Percentiles rank a stretch among this genome's conserved stretches.
Conservation (phyloP, 1,140 invertebrate species). For the Drosophila kohkoa region DNA sequence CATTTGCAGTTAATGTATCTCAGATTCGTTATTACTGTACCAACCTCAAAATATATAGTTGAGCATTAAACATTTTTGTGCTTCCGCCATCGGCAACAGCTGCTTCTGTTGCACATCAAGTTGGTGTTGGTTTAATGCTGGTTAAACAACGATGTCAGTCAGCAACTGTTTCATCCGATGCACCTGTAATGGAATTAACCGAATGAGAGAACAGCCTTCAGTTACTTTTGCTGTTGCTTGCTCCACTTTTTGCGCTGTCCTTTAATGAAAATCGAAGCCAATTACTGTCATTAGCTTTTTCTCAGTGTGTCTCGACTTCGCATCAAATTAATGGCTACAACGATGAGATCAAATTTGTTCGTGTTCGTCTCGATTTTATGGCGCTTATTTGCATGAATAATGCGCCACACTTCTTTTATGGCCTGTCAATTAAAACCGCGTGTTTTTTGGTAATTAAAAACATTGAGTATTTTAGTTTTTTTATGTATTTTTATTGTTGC, state of each 20-base stretch:
- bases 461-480: conserved; percentile 33
- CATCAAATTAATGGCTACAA: conserved; percentile 41
- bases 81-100: conserved; percentile 52
- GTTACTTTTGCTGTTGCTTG: conserved; percentile 2
- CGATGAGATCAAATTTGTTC: conserved; percentile 11
- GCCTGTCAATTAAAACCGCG: conserved; percentile 60
- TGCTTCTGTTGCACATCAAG: conserved; percentile 5
- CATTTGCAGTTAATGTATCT: neutral
- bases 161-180: conserved; percentile 25
- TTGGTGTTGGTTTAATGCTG: conserved; percentile 47
- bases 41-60: conserved; percentile 35
- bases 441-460: conserved; percentile 60
- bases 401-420: conserved; percentile 42
- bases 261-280: conserved; percentile 43
- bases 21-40: neutral
- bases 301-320: conserved; percentile 28
- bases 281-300: conserved; percentile 38
- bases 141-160: conserved; percentile 34
- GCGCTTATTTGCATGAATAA: conserved; percentile 19
- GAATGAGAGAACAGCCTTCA: neutral
- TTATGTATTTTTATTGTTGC: neutral
- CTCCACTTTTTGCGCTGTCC: conserved; percentile 5
- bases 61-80: conserved; percentile 14
- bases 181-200: conserved; percentile 31
- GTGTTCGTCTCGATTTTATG: conserved; percentile 36